Percentiles rank a stretch among this genome's conserved stretches.
Conservation (phyloP, 2,888 invertebrate genomes). For the Neocrepidodera transversa region DNA sequence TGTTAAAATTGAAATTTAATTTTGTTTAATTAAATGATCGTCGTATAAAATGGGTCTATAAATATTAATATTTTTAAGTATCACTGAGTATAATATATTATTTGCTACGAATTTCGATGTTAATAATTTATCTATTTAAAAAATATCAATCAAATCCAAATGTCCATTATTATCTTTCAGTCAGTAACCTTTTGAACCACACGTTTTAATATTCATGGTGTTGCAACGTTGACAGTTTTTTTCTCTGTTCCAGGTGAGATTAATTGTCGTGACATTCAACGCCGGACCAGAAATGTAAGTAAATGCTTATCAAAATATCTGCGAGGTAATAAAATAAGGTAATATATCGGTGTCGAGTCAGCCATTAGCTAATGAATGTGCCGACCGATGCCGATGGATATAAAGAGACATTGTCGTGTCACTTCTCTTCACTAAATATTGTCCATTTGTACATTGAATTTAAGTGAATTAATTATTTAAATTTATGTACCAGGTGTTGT, state of each 20-base stretch:
- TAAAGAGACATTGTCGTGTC: slow-evolving; percentile 29
- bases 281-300: slow-evolving; percentile 35
- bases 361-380: slow-evolving; percentile 35
- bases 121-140: neutral
- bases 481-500: neutral
- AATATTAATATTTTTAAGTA: too few relatives aligned
- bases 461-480: slow-evolving; percentile 12
- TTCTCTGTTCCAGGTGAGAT: slow-evolving; percentile 34
- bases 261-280: slow-evolving; percentile 36
- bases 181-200: slow-evolving; percentile 28
- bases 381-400: slow-evolving; percentile 7
- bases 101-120: too few relatives aligned
- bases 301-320: slow-evolving; percentile 37
- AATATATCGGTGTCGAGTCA: slow-evolving; percentile 28
- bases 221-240: slow-evolving; percentile 26
- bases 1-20: too few relatives aligned
- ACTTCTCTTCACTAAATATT: slow-evolving; percentile 19
- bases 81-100: too few relatives aligned
- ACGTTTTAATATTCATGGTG: slow-evolving; percentile 23
- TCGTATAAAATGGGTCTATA: too few relatives aligned
- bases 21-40: too few relatives aligned
- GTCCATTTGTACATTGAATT: slow-evolving; percentile 12
- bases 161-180: slow-evolving; percentile 21
- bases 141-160: slow-evolving; percentile 26
- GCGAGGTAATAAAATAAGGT: slow-evolving; percentile 34